Conservation (phyloP, 2,797 vertebrate genomes). For the Parambassis ranga region DNA sequence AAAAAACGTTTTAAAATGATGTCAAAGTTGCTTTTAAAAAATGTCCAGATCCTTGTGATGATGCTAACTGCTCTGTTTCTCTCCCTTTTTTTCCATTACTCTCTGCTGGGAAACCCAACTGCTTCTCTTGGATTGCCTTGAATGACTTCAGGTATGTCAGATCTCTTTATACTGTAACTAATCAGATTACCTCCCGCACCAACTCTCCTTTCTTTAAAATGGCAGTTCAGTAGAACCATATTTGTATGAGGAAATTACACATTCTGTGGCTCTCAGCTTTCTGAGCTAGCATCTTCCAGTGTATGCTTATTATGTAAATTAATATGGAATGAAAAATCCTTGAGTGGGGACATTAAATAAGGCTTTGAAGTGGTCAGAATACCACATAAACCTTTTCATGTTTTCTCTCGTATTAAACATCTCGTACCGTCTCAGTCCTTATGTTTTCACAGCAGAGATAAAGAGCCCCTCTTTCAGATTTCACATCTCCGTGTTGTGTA, state of each 20-base stretch:
- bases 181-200: background rate
- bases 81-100: constrained; percentile 12
- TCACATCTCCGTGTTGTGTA: constrained; percentile 35
- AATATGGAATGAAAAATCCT: constrained; percentile 19
- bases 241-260: constrained; percentile 6
- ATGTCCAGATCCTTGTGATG: constrained; percentile 17
- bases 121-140: constrained; percentile 21
- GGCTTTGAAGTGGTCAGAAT: constrained; percentile 49
- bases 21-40: constrained; percentile 33
- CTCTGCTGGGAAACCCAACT: constrained; percentile 43
- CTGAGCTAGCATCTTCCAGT: constrained; percentile 5
- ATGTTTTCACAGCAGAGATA: constrained; percentile 30
- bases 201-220: background rate
- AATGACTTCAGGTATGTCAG: constrained; percentile 66
- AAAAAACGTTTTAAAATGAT: constrained; percentile 19
- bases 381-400: constrained; percentile 32
- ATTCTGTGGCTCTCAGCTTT: constrained; percentile 21
- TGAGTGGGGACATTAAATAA: constrained; percentile 7
- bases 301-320: constrained; percentile 29
- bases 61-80: constrained; percentile 41
- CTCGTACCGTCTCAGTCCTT: background rate
- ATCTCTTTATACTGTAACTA: constrained; percentile 25
- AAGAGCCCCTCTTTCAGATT: constrained; percentile 3
- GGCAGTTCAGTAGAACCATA: background rate
- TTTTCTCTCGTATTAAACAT: constrained; percentile 17